These are phyloP conservation scores for Siphlonurus alternatus DNA, from an alignment of 2,888 invertebrate species.

Conservation along the genomic window DNA sequence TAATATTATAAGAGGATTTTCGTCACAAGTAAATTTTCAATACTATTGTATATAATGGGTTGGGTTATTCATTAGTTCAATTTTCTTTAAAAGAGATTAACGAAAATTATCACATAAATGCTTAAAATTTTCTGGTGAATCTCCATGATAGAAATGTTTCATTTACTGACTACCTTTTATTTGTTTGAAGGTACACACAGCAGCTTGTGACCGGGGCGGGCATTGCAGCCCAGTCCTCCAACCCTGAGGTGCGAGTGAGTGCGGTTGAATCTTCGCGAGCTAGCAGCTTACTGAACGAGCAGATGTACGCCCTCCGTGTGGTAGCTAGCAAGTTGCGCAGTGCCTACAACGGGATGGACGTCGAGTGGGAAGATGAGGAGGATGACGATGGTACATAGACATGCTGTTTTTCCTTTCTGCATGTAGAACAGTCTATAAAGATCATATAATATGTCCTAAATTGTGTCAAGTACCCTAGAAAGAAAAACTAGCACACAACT, in stretches of 20 bases:
- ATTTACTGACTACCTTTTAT: too few relatives aligned
- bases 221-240: conserved; percentile 34
- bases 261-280: conserved; percentile 21
- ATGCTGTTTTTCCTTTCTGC: background rate
- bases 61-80: too few relatives aligned
- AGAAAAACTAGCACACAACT: too few relatives aligned
- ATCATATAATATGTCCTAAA: too few relatives aligned
- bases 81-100: too few relatives aligned
- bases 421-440: background rate
- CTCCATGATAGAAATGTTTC: too few relatives aligned
- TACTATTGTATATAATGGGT: too few relatives aligned
- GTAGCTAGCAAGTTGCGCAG: conserved; percentile 67
- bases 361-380: conserved; percentile 63
- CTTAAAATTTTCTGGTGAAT: too few relatives aligned
- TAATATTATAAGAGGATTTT: too few relatives aligned
- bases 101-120: too few relatives aligned
- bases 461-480: too few relatives aligned
- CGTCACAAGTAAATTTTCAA: too few relatives aligned
- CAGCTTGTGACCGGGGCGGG: background rate
- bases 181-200: background rate
- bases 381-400: conserved; percentile 34
- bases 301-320: conserved; percentile 55
- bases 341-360: conserved; percentile 82
- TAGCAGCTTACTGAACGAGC: conserved; percentile 43
- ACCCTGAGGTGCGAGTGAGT: conserved; percentile 42